Base-by-base conservation (phyloP, 2,113 vertebrate genomes). In the Ploceus nigricollis region DNA sequence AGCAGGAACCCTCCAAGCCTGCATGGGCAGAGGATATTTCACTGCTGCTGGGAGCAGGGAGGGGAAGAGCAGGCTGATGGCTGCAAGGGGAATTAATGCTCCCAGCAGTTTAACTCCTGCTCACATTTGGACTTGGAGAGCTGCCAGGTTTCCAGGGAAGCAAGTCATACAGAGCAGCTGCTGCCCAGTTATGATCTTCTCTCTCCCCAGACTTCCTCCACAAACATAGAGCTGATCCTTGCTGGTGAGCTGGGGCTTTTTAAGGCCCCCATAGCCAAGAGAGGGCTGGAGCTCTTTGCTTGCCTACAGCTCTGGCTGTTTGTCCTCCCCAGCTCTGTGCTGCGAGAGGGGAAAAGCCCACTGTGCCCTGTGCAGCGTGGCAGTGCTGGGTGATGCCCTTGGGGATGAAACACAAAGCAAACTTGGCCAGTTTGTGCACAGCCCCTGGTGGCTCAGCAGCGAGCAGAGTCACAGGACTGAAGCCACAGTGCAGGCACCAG, bases 121-220 rank as follows among this genome's bases (percentile, higher is more conserved):
- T 93, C 82, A 90, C 63, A 87, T 89, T 94, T 63, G 3, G 9
- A 6, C 65, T 93, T 94, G 96, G 95, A 94, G 42, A 73, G n/a
- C 89, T 80, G 95, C 94, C 94, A 95, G 95, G 93, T 96, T 97
- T 94, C 93, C 89, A 93, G 95, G 94, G 93, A 89, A 96, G 93
- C 91, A 80, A 92, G 84, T 85, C 89, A 90, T 50, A 33, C 33
- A 54, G 76, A 95, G 90, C 94, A 96, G 95, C 91, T 95, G 89
- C 35, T 94, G 89, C 93, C 82, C 89, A 50, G 81, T 94, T 91
- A 82, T 70, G 87, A 95, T 93, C 93, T 73, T 51, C n/a, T 60
- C 66, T 79, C 75, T 86, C 60, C 78, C 31, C 83, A 90, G 88
- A 70, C 90, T 64, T 92, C 92, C 68, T 94, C 88, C 82, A 61